Evolutionary conservation across 2,888 invertebrate genomes (phyloP).

Genomic region (Dryomyza anilis): DNA sequence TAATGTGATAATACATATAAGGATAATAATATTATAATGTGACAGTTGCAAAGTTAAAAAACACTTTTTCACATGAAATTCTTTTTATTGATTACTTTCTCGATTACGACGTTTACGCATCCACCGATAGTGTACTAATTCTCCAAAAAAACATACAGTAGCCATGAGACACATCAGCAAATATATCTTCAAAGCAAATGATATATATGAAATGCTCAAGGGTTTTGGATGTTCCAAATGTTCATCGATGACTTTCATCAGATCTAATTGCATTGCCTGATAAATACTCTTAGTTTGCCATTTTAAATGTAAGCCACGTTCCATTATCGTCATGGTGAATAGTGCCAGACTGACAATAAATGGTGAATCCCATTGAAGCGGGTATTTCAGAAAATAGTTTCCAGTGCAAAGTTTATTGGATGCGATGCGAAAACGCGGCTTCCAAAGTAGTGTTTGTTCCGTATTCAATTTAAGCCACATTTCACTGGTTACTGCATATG

Average conservation of each 20-base stretch:
- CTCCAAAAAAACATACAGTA: no score
- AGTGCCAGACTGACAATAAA: slow-evolving; percentile 2
- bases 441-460: slow-evolving; percentile 31
- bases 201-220: neutral
- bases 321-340: slow-evolving; percentile 1
- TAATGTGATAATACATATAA: no score
- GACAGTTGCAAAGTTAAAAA: no score
- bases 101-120: no score
- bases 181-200: neutral
- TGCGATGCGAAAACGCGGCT: slow-evolving; percentile 25
- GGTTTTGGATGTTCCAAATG: neutral
- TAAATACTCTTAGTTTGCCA: slow-evolving; percentile 23
- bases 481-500: slow-evolving; percentile 31
- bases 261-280: slow-evolving; percentile 22
- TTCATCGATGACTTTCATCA: slow-evolving; percentile 4
- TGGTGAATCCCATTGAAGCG: slow-evolving; percentile 29
- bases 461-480: slow-evolving; percentile 33
- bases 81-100: no score
- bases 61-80: no score
- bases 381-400: slow-evolving; percentile 20
- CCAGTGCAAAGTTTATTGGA: slow-evolving; percentile 13
- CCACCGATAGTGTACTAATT: no score
- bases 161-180: neutral
- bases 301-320: slow-evolving; percentile 6
- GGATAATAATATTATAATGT: no score